Evolutionary conservation across 2,797 vertebrate species (phyloP), one percentile per base, ranked within the genome.

Genomic region (Urophycis tenuis): DNA sequence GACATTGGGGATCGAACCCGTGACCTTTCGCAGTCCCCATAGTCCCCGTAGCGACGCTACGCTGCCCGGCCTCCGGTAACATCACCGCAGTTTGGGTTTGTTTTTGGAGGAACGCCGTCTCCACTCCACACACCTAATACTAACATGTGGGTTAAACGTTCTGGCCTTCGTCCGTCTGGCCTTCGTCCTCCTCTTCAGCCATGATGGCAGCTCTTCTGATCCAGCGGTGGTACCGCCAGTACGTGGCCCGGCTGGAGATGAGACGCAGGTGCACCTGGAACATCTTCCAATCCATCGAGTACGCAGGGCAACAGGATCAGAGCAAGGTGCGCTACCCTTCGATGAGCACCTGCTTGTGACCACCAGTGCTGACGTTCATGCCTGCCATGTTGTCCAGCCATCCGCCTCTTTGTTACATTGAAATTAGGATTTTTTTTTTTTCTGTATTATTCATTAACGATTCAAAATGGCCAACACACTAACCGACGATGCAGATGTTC

Each of bases 261-360:
- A 94, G 93, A 79, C 94, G 95, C 11, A 94, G 92, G 79, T 96
- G 93, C 84, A 95, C 95, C 0, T 94, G 98, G 86, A 94, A 90
- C 82, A 96, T 99, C 88, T 98, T 99, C 81, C 96, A 96, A 86
- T 97, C 95, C 3, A 94, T 98, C 0, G 97, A 99, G 87, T 98
- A 98, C 72, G 94, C 96, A 69, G 96, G 96, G 77, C 94, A 98
- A 36, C 96, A 98, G 89, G 92, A 96, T 80, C 97, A 99, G 14
- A 92, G 96, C 74, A 96, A 98, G 95, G 97, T 97, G 79, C 86
- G 75, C n/a, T 32, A 1, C 29, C n/a, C n/a, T 73, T 12, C 39
- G 6, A 39, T 30, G 17, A 15, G 30, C 22, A 11, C 2, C 53
- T 60, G 53, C 53, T n/a, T 25, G 1, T 60, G 53, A 25, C 1